phyloP scores from a whole-genome alignment of 2,113 vertebrate genomes.

The Oryzias melastigma region DNA sequence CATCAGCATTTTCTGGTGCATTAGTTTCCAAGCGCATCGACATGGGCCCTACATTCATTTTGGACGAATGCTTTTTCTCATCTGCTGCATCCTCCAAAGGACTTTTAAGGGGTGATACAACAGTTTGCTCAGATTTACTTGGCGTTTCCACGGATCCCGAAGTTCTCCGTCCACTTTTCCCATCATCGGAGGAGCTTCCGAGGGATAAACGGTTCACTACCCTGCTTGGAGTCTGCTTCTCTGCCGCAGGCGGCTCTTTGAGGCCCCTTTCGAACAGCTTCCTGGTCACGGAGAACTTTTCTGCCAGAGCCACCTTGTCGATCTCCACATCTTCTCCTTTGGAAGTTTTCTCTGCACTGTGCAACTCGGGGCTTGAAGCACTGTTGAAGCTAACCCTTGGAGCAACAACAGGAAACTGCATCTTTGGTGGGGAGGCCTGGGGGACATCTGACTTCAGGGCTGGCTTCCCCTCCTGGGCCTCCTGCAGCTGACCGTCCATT shows the following conservation, averaged over 20 bases:
- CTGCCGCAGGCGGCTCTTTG: constrained; percentile 78
- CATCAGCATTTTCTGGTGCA: constrained; percentile 74
- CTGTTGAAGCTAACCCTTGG: constrained; percentile 73
- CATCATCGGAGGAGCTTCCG: constrained; percentile 74
- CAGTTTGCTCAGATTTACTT: constrained; percentile 64
- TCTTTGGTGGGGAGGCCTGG: constrained; percentile 69
- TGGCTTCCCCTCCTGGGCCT: constrained; percentile 80
- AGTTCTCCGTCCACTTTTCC: constrained; percentile 58
- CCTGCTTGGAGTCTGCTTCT: constrained; percentile 80
- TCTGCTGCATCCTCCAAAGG: constrained; percentile 60
- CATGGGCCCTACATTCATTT: constrained; percentile 84
- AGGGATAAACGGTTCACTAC: constrained; percentile 67
- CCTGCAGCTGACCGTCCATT: constrained; percentile 85
- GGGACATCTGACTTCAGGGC: constrained; percentile 70
- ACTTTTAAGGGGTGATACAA: constrained; percentile 48
- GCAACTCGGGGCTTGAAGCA: constrained; percentile 70
- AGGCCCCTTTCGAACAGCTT: constrained; percentile 89
- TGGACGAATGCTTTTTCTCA: constrained; percentile 50
- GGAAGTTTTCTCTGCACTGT: constrained; percentile 75
- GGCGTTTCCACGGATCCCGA: constrained; percentile 63
- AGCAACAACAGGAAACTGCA: constrained; percentile 70
- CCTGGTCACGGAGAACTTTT: constrained; percentile 91
- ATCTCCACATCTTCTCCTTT: constrained; percentile 85
- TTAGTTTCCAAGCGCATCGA: constrained; percentile 86
- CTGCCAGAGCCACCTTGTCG: constrained; percentile 87